These are phyloP conservation scores for Oreonectes daqikongensis DNA, from an alignment of 2,797 vertebrate genomes.

Conservation along the genomic window DNA sequence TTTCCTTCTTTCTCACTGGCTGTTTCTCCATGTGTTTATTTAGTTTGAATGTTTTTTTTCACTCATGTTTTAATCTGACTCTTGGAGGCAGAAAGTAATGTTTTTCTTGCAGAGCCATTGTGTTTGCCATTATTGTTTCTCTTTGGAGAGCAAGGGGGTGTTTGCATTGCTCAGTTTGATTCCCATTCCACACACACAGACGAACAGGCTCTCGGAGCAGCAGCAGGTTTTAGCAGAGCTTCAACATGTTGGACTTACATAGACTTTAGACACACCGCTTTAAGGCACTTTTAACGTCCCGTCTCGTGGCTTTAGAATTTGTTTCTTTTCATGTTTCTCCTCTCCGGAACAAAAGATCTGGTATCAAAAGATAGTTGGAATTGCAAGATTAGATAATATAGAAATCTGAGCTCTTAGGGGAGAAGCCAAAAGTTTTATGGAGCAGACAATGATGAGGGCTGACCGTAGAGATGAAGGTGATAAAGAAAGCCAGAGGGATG, in stretches of 20 bases:
- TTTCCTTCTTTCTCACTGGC: constrained; percentile 35
- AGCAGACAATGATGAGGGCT: constrained; percentile 34
- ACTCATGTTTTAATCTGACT: constrained; percentile 37
- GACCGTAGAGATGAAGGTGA: constrained; percentile 13
- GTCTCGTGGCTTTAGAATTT: background rate
- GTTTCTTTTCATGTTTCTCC: background rate
- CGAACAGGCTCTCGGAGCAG: background rate
- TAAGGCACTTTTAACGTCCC: background rate
- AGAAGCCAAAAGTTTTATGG: constrained; percentile 35
- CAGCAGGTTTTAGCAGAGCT: background rate
- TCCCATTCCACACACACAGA: constrained; percentile 42
- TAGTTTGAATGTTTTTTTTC: constrained; percentile 39
- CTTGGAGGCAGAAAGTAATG: constrained; percentile 54
- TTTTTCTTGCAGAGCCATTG: constrained; percentile 62
- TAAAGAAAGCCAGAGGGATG: background rate
- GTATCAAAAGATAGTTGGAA: constrained; percentile 26
- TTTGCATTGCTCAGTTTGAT: constrained; percentile 29
- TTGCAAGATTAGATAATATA: constrained; percentile 32
- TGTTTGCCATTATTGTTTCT: constrained; percentile 60
- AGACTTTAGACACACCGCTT: constrained; percentile 12
- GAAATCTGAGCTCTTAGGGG: constrained; percentile 29
- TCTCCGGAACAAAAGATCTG: constrained; percentile 14
- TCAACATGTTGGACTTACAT: constrained; percentile 30
- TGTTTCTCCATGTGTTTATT: constrained; percentile 55
- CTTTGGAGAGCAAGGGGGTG: constrained; percentile 52